Percentiles rank a stretch among this genome's conserved stretches.
phyloP scores from a whole-genome alignment of 2,113 vertebrate species.

The Podiceps cristatus region DNA sequence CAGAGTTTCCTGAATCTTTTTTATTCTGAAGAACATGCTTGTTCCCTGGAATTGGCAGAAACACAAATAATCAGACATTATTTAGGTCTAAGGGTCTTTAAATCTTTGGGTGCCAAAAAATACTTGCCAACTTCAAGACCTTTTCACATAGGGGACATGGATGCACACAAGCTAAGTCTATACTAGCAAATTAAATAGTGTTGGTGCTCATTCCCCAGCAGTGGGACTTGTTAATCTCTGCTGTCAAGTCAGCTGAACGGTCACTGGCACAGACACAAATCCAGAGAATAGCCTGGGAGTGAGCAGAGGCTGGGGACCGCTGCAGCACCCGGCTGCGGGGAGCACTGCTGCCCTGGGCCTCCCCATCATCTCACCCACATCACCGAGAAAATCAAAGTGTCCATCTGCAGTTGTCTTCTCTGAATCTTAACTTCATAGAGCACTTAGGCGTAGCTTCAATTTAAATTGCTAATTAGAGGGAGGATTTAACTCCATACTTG shows the following conservation, averaged over 20 bases:
- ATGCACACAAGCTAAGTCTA: neutral
- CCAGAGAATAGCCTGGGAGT: neutral
- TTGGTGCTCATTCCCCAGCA: neutral
- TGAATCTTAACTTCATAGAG: neutral
- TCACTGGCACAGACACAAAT: neutral
- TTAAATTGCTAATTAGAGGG: neutral
- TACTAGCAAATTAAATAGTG: neutral
- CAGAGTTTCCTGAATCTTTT: neutral
- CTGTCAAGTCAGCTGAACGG: neutral
- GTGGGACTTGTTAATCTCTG: neutral
- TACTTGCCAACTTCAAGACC: neutral
- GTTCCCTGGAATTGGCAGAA: neutral
- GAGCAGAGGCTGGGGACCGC: neutral
- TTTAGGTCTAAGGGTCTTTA: neutral
- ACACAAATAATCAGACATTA: neutral
- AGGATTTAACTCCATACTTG: neutral
- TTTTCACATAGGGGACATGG: neutral
- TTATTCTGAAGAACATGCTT: neutral
- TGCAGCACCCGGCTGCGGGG: neutral
- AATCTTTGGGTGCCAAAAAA: neutral
- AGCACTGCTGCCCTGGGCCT: fast-evolving
- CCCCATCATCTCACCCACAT: neutral
- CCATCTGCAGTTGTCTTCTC: neutral
- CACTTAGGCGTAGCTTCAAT: neutral
- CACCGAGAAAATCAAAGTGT: neutral